Conservation (phyloP, 2,113 vertebrate species). For the Lynx canadensis region DNA sequence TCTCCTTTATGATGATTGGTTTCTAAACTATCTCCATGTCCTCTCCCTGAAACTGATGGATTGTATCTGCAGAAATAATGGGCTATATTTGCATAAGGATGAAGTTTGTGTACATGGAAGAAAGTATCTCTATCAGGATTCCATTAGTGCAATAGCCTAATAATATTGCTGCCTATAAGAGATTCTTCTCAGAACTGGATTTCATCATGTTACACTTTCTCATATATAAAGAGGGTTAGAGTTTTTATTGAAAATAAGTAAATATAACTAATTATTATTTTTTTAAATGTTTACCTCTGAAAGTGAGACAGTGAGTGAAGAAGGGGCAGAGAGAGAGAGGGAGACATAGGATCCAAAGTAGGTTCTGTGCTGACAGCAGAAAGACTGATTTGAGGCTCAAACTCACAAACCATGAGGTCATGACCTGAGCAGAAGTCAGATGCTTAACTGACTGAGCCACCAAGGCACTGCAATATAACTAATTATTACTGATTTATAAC, state of each 20-base stretch:
- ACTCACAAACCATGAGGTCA: no score
- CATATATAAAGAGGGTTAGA: not conserved
- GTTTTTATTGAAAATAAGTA: not conserved
- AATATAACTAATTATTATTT: not conserved
- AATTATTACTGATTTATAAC: not conserved
- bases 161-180: not conserved
- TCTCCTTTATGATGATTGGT: not conserved
- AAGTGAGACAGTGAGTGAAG: no score
- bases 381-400: no score
- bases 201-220: not conserved
- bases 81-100: not conserved
- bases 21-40: not conserved
- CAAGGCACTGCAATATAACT: no score
- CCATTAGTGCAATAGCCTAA: not conserved
- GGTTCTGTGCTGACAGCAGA: no score
- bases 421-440: no score
- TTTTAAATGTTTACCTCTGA: no score
- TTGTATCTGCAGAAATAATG: not conserved
- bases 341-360: no score
- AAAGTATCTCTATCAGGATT: not conserved
- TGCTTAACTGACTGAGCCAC: no score
- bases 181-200: not conserved
- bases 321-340: no score
- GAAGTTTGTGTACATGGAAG: not conserved
- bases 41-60: not conserved